These are phyloP conservation scores for Blera fallax DNA, from an alignment of 2,888 invertebrate genomes.

Conservation along the genomic window DNA sequence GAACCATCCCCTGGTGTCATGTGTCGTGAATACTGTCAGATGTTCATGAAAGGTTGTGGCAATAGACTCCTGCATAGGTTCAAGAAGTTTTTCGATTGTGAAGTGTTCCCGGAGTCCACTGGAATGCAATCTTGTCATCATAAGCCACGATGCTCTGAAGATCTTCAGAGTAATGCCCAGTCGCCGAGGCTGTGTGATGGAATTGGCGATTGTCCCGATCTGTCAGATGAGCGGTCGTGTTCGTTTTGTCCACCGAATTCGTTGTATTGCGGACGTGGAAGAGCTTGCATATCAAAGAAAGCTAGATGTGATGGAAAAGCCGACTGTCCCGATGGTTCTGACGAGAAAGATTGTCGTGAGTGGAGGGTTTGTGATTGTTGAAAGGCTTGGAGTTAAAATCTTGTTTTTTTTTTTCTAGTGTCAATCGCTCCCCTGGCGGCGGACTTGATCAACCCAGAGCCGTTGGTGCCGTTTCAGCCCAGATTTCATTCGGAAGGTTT, in stretches of 20 bases:
- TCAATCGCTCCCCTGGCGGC: slow-evolving; percentile 88
- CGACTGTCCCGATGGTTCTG: slow-evolving; percentile 93
- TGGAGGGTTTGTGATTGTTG: slow-evolving; percentile 73
- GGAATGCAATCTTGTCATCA: slow-evolving; percentile 88
- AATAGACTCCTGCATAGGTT: slow-evolving; percentile 87
- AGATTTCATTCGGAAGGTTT: slow-evolving; percentile 90
- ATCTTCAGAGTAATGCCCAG: slow-evolving; percentile 88
- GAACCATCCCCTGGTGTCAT: slow-evolving; percentile 79
- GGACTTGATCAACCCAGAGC: slow-evolving; percentile 85
- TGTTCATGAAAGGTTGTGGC: slow-evolving; percentile 92
- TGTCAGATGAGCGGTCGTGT: slow-evolving; percentile 91
- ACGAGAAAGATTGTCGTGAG: slow-evolving; percentile 93
- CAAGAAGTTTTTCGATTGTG: slow-evolving; percentile 89
- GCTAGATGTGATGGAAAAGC: slow-evolving; percentile 91
- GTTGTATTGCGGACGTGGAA: slow-evolving; percentile 90
- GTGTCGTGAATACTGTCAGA: slow-evolving; percentile 92
- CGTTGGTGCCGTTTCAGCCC: slow-evolving; percentile 87
- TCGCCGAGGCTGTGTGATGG: slow-evolving; percentile 93
- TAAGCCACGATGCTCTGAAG: slow-evolving; percentile 91
- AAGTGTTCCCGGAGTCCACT: slow-evolving; percentile 89
- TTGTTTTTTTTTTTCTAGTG: slow-evolving; percentile 82
- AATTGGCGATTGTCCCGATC: slow-evolving; percentile 91
- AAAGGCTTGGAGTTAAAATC: background rate
- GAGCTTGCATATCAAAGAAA: slow-evolving; percentile 87
- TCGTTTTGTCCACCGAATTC: slow-evolving; percentile 88